These are phyloP conservation scores for Ophraella communa DNA, from an alignment of 2,888 invertebrate genomes.

Conservation along the genomic window DNA sequence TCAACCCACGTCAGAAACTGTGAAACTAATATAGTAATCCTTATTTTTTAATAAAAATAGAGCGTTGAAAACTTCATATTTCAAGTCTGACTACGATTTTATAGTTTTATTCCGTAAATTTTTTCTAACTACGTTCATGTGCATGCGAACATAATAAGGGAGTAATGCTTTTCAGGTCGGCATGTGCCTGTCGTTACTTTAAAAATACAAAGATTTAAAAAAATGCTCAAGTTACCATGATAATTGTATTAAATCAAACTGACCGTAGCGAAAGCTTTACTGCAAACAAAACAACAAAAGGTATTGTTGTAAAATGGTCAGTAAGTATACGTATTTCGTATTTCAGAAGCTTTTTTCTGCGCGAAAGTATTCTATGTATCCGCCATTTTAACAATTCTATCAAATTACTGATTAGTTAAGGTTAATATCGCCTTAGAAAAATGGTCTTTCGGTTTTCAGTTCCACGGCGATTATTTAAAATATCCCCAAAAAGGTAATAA, in stretches of 20 bases:
- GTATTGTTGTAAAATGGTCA: slow-evolving; percentile 11
- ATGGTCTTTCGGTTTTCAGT: slow-evolving; percentile 20
- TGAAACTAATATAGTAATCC: too few relatives aligned
- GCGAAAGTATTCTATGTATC: too few relatives aligned
- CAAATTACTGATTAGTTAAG: slow-evolving; percentile 3
- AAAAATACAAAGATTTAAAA: slow-evolving; percentile 34
- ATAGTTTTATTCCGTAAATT: neutral
- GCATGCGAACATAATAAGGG: slow-evolving; percentile 24
- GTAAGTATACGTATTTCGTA: slow-evolving; percentile 12
- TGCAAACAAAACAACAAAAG: slow-evolving; percentile 22
- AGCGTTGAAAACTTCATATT: too few relatives aligned
- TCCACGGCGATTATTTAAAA: slow-evolving; percentile 37
- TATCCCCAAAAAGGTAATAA: slow-evolving; percentile 35
- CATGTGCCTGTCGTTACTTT: slow-evolving; percentile 35
- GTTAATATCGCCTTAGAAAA: neutral
- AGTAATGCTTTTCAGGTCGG: slow-evolving; percentile 33
- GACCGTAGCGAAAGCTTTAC: slow-evolving; percentile 17
- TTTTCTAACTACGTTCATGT: slow-evolving; percentile 12
- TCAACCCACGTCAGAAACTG: too few relatives aligned
- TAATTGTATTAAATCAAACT: slow-evolving; percentile 39
- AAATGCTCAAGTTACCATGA: slow-evolving; percentile 39
- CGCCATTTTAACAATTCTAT: neutral
- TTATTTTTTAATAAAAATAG: too few relatives aligned
- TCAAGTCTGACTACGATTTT: neutral
- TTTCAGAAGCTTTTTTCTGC: neutral